Conservation (phyloP, 92 coral and sea anemone genomes). For the Phenganax subtilis region DNA sequence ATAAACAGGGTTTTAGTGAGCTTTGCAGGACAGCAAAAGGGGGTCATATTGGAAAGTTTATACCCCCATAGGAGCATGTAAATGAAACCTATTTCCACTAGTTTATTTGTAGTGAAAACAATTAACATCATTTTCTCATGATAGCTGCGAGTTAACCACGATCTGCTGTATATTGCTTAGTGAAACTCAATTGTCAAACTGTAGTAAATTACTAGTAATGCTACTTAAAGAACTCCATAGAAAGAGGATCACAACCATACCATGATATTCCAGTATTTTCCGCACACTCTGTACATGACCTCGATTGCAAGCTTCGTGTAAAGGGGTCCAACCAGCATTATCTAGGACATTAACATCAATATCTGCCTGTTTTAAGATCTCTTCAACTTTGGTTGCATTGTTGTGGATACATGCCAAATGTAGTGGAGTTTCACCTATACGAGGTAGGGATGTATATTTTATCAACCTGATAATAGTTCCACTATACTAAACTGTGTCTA, state of each 20-base stretch:
- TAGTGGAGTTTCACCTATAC: conserved; percentile 71
- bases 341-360: conserved; percentile 70
- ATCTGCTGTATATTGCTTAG: not conserved
- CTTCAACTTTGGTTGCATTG: conserved; percentile 58
- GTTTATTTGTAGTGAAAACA: no score
- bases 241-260: conserved; percentile 51
- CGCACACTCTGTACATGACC: conserved; percentile 67
- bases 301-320: conserved; percentile 94
- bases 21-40: not conserved
- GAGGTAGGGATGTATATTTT: not conserved
- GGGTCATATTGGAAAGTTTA: no score
- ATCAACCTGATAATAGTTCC: conserved; percentile 13
- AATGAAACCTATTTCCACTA: no score
- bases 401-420: conserved; percentile 78
- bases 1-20: conserved; percentile 3
- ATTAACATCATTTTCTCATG: no score
- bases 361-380: conserved; percentile 59
- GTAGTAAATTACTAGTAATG: not conserved
- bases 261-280: conserved; percentile 57
- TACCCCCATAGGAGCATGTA: no score
- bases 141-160: no score
- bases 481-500: conserved; percentile 21
- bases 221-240: not conserved
- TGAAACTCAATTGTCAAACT: not conserved
- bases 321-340: conserved; percentile 91